phyloP scores from a whole-genome alignment of 2,113 vertebrate genomes.

The Cinclus mexicanus region DNA sequence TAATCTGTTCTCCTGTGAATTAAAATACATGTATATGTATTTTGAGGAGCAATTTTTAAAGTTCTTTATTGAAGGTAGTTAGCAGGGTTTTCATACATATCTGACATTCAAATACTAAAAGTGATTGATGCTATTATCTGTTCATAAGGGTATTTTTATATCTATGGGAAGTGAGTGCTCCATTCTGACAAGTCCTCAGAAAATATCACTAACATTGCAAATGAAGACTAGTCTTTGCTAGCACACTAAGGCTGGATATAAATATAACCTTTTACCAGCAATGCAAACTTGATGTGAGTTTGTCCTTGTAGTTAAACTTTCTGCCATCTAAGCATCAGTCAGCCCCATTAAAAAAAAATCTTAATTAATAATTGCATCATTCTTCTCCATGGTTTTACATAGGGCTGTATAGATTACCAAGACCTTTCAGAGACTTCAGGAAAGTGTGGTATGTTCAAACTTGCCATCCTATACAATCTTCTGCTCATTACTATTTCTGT shows the following conservation, averaged over 20 bases:
- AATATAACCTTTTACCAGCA: slow-evolving; percentile 27
- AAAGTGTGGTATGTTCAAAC: not conserved
- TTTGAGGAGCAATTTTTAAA: slow-evolving; percentile 46
- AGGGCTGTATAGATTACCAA: not conserved
- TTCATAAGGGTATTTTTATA: slow-evolving; percentile 59
- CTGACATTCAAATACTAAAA: slow-evolving; percentile 65
- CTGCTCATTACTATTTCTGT: not conserved
- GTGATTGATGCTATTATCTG: slow-evolving; percentile 68
- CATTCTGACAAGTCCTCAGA: slow-evolving; percentile 44
- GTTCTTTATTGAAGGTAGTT: slow-evolving; percentile 38
- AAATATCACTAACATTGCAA: slow-evolving; percentile 32
- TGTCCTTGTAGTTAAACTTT: slow-evolving; percentile 42
- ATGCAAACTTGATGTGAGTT: slow-evolving; percentile 26
- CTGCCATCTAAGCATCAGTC: slow-evolving; percentile 36
- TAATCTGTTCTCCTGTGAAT: slow-evolving; percentile 76
- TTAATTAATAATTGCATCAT: not conserved
- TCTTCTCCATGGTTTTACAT: not conserved
- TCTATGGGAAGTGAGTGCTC: slow-evolving; percentile 23
- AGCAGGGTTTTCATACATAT: slow-evolving; percentile 30
- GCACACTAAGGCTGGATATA: slow-evolving; percentile 11
- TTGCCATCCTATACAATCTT: not conserved
- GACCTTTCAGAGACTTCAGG: not conserved
- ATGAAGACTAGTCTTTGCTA: slow-evolving; percentile 43
- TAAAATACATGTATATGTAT: slow-evolving; percentile 63
- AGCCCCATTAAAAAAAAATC: not conserved